Evolutionary conservation across 64 coral and sea anemone genomes (phyloP).

Genomic region (Montipora capricornis): DNA sequence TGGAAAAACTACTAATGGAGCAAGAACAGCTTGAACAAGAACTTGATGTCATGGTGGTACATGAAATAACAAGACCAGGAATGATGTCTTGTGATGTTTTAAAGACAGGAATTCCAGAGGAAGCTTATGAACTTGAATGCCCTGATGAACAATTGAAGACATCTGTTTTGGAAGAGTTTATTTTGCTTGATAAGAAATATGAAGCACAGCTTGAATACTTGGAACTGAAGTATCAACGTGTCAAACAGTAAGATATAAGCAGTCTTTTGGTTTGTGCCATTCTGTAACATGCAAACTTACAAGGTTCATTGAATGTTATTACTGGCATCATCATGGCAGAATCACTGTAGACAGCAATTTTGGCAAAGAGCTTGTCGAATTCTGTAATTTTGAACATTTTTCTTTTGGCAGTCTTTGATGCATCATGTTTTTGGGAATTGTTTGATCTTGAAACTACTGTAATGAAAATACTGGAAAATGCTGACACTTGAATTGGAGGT

Average conservation of each 20-base stretch:
- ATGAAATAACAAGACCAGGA: conserved; percentile 51
- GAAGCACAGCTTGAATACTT: conserved; percentile 89
- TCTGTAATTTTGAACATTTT: too few relatives aligned
- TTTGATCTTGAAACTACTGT: too few relatives aligned
- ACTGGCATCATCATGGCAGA: too few relatives aligned
- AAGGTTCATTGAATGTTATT: too few relatives aligned
- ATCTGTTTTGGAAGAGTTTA: conserved; percentile 87
- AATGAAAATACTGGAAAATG: too few relatives aligned
- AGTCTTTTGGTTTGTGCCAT: not conserved
- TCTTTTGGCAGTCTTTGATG: too few relatives aligned
- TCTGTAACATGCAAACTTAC: too few relatives aligned
- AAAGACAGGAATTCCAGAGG: conserved; percentile 86
- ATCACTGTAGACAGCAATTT: too few relatives aligned
- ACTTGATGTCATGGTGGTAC: conserved; percentile 58
- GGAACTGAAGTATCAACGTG: conserved; percentile 73
- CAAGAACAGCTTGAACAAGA: conserved; percentile 86
- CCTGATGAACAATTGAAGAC: conserved; percentile 77
- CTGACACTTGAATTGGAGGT: too few relatives aligned
- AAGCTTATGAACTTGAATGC: conserved; percentile 78
- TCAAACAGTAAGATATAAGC: conserved; percentile 9
- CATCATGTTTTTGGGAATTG: too few relatives aligned
- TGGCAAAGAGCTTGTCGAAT: too few relatives aligned
- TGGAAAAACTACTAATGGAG: conserved; percentile 76
- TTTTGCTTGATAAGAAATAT: conserved; percentile 92
- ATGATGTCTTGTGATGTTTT: conserved; percentile 44